Percentiles rank a stretch among this genome's conserved stretches.
These are phyloP conservation scores for Menidia beryllina DNA, from an alignment of 2,113 vertebrate species.

Conservation along the genomic window DNA sequence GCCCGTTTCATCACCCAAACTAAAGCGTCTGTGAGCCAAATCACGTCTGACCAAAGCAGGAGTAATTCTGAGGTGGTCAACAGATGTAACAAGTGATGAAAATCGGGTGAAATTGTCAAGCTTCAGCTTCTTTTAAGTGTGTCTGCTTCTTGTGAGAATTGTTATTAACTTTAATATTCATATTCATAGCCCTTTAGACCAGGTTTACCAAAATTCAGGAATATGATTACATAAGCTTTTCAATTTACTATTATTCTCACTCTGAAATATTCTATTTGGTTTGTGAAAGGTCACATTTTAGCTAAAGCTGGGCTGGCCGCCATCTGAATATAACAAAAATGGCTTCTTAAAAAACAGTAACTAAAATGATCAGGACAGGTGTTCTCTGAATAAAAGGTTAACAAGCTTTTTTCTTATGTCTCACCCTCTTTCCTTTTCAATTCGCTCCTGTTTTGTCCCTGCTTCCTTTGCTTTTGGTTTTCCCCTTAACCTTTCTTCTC, in stretches of 20 bases:
- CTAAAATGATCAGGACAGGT: neutral
- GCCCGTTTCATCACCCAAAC: too few relatives aligned
- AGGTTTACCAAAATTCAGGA: too few relatives aligned
- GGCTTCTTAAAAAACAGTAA: neutral
- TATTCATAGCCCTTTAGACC: too few relatives aligned
- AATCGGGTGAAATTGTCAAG: too few relatives aligned
- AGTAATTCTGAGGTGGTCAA: neutral
- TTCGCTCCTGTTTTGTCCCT: slow-evolving; percentile 15
- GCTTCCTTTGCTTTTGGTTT: neutral
- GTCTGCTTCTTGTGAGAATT: too few relatives aligned
- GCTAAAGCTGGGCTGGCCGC: neutral
- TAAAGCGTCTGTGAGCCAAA: too few relatives aligned
- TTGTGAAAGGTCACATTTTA: too few relatives aligned
- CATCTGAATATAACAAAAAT: neutral
- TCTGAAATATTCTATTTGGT: too few relatives aligned
- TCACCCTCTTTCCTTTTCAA: slow-evolving; percentile 22
- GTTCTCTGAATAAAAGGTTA: slow-evolving; percentile 20
- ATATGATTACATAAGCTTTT: too few relatives aligned
- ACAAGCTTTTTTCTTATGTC: neutral
- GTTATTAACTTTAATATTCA: too few relatives aligned
- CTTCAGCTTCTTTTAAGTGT: too few relatives aligned
- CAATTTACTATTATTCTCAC: too few relatives aligned
- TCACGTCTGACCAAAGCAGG: neutral
- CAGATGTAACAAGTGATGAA: neutral
- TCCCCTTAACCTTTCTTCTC: slow-evolving; percentile 25